Evolutionary conservation across 35 echinoderm and acorn worm genomes (phyloP), one percentile per base, ranked within the genome.

Genomic region (Chiridota heheva): DNA sequence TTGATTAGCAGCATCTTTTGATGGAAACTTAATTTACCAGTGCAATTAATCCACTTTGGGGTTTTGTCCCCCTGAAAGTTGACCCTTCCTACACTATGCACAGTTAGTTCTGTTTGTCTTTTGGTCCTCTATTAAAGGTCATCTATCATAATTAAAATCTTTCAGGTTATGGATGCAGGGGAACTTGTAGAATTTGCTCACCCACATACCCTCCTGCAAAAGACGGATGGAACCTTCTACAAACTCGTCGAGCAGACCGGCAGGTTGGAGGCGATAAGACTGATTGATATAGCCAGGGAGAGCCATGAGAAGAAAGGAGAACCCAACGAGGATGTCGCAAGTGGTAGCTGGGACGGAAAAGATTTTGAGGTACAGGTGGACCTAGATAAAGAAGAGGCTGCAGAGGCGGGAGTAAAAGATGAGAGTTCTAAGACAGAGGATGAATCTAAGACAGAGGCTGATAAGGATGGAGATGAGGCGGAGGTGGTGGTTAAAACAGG

Each of bases 171-270:
- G 25, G 86, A 90, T 76, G 82, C 81, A 17, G 92, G 92, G 18
- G 82, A 90, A 69, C 42, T 96, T 36, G 44, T 72, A 40, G 92
- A 96, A 78, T 90, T 96, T 71, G 87, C 89, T 18, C 56, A 80
- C 36, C 86, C 92, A 0, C 70, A 90, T 30, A 48, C 40, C 13
- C 78, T 96, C 18, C 82, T 96, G 2, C 81, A 90, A 84, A 56
- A 89, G 43, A 37, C 31, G 6, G 74, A 85, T 1, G 67, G 63
- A 34, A 26, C 77, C 27, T 73, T 96, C 20, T 76, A 69, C 44
- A 90, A 75, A 69, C 58, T 96, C 15, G 92, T 96, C 5, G 87
- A 96, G 13, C 89, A 91, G 55, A 81, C 61, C 28, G 89, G 89
- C 1, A 85, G 81, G 57, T 42, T 38, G 3, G 82, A 86, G 44